Percentiles rank a stretch among this genome's conserved stretches.
phyloP scores from a whole-genome alignment of 1,140 invertebrate species.

The Scaptomyza pallida region DNA sequence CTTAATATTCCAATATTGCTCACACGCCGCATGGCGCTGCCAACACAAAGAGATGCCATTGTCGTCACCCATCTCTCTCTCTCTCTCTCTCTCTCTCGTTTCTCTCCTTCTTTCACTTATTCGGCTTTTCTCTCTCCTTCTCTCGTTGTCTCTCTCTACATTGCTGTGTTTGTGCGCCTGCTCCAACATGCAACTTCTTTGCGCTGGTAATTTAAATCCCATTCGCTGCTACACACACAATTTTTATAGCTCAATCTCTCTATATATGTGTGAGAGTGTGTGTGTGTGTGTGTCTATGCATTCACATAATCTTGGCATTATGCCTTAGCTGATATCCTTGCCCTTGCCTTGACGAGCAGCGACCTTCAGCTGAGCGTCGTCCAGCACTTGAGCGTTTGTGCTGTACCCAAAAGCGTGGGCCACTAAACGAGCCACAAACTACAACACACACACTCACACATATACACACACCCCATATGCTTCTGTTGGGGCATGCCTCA shows the following conservation, averaged over 20 bases:
- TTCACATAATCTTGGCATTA: constrained; percentile 50
- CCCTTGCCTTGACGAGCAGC: constrained; percentile 67
- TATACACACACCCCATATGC: constrained; percentile 27
- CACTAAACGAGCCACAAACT: constrained; percentile 14
- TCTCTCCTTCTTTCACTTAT: constrained; percentile 1
- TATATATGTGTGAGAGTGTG: constrained; percentile 11
- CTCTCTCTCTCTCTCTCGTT: constrained; percentile 1
- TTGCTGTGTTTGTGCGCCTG: constrained; percentile 53
- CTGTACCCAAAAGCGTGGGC: not conserved
- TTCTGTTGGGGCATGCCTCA: constrained; percentile 62
- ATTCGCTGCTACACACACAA: constrained; percentile 34
- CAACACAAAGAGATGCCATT: constrained; percentile 40
- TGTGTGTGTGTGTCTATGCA: constrained; percentile 34
- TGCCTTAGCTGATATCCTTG: constrained; percentile 62
- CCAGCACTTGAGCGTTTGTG: constrained; percentile 38
- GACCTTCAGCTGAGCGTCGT: constrained; percentile 61
- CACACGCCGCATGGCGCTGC: constrained; percentile 55
- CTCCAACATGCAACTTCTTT: constrained; percentile 54
- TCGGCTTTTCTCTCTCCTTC: constrained; percentile 1
- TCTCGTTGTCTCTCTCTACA: not conserved
- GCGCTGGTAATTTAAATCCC: constrained; percentile 48
- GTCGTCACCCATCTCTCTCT: not conserved
- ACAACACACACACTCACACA: constrained; percentile 16
- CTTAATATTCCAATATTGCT: constrained; percentile 55
- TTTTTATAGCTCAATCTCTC: constrained; percentile 44